Conservation (phyloP, 2,797 vertebrate genomes). For the Pseudochaenichthys georgianus region DNA sequence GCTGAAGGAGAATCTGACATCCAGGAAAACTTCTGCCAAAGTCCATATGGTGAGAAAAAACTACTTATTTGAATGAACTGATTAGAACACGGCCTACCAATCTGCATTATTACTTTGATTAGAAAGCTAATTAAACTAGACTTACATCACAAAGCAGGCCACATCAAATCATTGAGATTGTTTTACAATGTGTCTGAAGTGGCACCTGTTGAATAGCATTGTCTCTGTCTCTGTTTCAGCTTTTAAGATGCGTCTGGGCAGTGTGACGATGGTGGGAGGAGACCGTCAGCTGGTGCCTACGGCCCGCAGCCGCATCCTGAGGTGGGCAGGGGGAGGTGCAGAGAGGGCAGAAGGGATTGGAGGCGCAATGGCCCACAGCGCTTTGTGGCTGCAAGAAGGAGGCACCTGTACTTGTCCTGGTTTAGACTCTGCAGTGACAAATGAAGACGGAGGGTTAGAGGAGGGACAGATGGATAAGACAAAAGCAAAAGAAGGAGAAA, state of each 20-base stretch:
- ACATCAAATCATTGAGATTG: neutral
- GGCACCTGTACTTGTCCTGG: constrained; percentile 82
- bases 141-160: neutral
- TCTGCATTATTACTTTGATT: neutral
- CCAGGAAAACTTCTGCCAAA: constrained; percentile 83
- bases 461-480: constrained; percentile 32
- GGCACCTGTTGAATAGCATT: constrained; percentile 28
- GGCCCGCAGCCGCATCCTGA: constrained; percentile 81
- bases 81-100: neutral
- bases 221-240: constrained; percentile 64
- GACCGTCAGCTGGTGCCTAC: constrained; percentile 83
- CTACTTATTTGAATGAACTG: neutral
- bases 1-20: constrained; percentile 82
- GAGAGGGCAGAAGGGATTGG: constrained; percentile 78
- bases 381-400: constrained; percentile 84
- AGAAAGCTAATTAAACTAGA: neutral
- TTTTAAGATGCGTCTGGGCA: constrained; percentile 81
- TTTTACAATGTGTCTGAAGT: constrained; percentile 47
- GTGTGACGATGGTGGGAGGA: constrained; percentile 72
- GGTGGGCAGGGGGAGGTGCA: constrained; percentile 78
- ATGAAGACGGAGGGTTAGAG: neutral
- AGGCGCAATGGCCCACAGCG: constrained; percentile 75
- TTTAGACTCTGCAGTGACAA: constrained; percentile 67
- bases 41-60: constrained; percentile 84
- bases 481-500: constrained; percentile 34